Evolutionary conservation across 2,888 invertebrate species (phyloP), one percentile per base, ranked within the genome.

Genomic region (Chrysotoxum bicinctum): DNA sequence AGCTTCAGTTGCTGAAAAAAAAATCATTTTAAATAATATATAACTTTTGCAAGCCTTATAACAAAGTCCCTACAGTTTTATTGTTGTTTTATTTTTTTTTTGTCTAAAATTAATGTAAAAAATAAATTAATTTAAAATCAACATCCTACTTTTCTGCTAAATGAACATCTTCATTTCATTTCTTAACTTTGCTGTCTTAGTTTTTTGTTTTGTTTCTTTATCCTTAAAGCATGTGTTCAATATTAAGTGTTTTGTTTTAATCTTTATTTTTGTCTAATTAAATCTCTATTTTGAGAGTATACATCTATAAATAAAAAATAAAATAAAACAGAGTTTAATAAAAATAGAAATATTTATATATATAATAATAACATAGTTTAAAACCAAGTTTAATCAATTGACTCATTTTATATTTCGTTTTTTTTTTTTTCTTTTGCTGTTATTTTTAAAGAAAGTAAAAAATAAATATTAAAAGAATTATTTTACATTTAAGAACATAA

Each of bases 281-380:
- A 66, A 75, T 76, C 52, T 84, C 60, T 40, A 68, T 30, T 78
- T 45, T 62, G 70, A 78, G 80, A 79, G 66, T 69, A 68, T 60
- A 40, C 52, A 87, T 84, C 21, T 74, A 87, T 86, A 87, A 89
- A 89, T 88, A 88, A 89, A 89, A 89, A 89, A 88, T 88, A 86
- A 89, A 88, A 89, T 88, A 86, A 89, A 88, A 89, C 88, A 87
- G 77, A 88, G 48, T 88, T 90, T 87, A 89, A 89, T 87, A 89
- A 88, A 88, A 87, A 88, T 87, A 88, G 86, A 89, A 87, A 56
- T 72, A 87, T 80, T 68, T 76, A 60, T 56, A 72, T 66, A 54
- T 50, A 26, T 58, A 40, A 48, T 16, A 54, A 72, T 43, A 58
- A 52, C 50, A 70, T 73, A 26, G 35, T 79, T 76, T 45, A 64